Conservation (phyloP, 2,113 vertebrate species). For the Eleginops maclovinus region DNA sequence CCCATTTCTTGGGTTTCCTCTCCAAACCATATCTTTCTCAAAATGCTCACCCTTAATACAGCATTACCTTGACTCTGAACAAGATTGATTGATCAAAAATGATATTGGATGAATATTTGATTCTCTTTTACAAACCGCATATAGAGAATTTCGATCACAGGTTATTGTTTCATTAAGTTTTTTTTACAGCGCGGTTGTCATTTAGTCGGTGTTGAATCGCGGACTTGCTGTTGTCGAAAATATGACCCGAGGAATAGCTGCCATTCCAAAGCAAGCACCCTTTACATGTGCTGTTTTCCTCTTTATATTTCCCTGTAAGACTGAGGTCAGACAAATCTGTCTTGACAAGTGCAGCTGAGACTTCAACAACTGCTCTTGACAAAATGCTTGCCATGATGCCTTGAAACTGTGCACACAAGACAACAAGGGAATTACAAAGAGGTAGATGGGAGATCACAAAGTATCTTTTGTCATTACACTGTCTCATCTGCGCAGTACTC, state of each 20-base stretch:
- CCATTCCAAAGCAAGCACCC: slow-evolving; percentile 2
- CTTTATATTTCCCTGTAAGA: background rate
- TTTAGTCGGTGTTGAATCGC: no score
- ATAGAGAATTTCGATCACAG: slow-evolving; percentile 6
- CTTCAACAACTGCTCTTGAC: slow-evolving; percentile 29
- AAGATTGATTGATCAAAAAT: slow-evolving; percentile 52
- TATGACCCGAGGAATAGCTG: slow-evolving; percentile 5
- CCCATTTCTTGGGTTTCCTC: slow-evolving; percentile 40
- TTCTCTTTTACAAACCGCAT: background rate
- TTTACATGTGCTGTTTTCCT: background rate
- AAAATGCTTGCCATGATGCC: slow-evolving; percentile 34
- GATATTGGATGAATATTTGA: slow-evolving; percentile 36
- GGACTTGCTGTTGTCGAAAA: slow-evolving; percentile 1
- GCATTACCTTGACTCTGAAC: slow-evolving; percentile 31
- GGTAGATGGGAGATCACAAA: slow-evolving; percentile 16
- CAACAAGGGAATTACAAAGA: slow-evolving; percentile 4
- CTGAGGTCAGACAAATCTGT: slow-evolving; percentile 37
- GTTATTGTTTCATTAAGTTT: slow-evolving; percentile 20
- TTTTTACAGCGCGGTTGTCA: background rate
- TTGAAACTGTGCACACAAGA: slow-evolving; percentile 4
- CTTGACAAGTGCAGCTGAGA: slow-evolving; percentile 29
- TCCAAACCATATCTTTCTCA: background rate
- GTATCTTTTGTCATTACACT: background rate
- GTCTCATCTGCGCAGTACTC: background rate
- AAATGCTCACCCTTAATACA: slow-evolving; percentile 38